Base-by-base conservation (phyloP, 2,113 vertebrate genomes). In the Oreochromis tanganicae region DNA sequence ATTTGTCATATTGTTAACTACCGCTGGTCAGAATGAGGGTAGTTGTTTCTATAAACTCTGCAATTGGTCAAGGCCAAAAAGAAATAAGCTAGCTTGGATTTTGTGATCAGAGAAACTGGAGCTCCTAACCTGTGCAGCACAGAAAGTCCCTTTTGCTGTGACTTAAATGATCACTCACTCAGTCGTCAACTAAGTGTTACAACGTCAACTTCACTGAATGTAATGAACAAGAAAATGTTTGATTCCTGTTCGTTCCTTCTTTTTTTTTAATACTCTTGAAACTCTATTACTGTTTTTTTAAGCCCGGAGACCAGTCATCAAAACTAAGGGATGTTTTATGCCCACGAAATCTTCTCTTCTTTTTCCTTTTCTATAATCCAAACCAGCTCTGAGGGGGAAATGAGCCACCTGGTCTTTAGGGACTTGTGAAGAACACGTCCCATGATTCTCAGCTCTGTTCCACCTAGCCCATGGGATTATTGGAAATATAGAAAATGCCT, bases 371-470 rank as follows among this genome's bases (percentile, higher is more conserved):
- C 41, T 56, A 46, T 9, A 13, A 78, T 41, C 63, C 75, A 9
- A 24, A 68, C 36, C 50, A 38, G 36, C 61, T 75, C 54, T 86
- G 82, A 63, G 43, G 66, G 85, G 68, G 54, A 85, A 91, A 89
- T 89, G 80, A 93, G 71, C 63, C 41, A 1, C 29, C 32, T 71
- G 43, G 19, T 89, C 88, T 50, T 38, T 19, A 7, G 80, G 27
- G 89, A 83, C 29, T 63, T 19, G 3, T 48, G 36, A 63, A 81
- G 66, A 86, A 24, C 29, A 34, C 8, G 16, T 89, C 82, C 82
- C 83, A 87, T 80, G 80, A 85, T 89, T 90, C 80, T 84, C 32
- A 41, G 59, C 80, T 82, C 48, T 50, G 63, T 48, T 81, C 36
- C 57, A 7, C 16, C 54, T 32, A n/a, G 17, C 88, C 34, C 17